phyloP scores from a whole-genome alignment of 2,888 invertebrate genomes.

The Xestia ashworthii region DNA sequence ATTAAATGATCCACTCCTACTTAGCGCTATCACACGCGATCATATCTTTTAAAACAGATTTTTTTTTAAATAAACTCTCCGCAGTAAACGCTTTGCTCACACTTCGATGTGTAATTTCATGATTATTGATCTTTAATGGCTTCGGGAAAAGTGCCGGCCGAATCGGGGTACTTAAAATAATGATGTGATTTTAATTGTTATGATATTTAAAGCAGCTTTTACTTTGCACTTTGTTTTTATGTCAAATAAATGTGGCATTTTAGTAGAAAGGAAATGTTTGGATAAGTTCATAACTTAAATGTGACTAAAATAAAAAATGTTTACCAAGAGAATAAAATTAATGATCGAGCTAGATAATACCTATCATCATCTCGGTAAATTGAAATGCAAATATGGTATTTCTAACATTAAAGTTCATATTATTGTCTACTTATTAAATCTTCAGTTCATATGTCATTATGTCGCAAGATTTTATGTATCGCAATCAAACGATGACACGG shows the following conservation, averaged over 20 bases:
- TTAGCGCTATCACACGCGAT: constrained; percentile 23
- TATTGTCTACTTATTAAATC: constrained; percentile 26
- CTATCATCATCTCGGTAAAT: constrained; percentile 22
- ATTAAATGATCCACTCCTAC: constrained; percentile 31
- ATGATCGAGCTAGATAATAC: constrained; percentile 29
- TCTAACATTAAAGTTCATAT: constrained; percentile 38
- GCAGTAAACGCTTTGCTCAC: constrained; percentile 26
- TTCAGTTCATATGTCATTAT: constrained; percentile 28
- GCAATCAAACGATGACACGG: constrained; percentile 72
- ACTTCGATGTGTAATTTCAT: constrained; percentile 46
- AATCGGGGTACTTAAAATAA: constrained; percentile 36
- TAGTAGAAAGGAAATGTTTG: background rate
- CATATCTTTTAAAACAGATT: constrained; percentile 22
- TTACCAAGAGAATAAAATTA: constrained; percentile 16
- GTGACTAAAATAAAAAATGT: background rate
- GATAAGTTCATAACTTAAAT: background rate
- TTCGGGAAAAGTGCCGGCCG: constrained; percentile 3
- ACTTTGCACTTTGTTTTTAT: constrained; percentile 9
- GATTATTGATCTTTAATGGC: constrained; percentile 44
- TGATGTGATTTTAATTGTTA: constrained; percentile 28
- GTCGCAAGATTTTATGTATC: constrained; percentile 50
- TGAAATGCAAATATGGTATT: constrained; percentile 42
- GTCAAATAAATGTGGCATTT: background rate
- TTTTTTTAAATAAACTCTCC: constrained; percentile 39
- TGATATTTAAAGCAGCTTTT: constrained; percentile 35